Percentiles rank a stretch among this genome's conserved stretches.
Evolutionary conservation across 2,113 vertebrate species (phyloP).

Genomic region (Ovibos moschatus): DNA sequence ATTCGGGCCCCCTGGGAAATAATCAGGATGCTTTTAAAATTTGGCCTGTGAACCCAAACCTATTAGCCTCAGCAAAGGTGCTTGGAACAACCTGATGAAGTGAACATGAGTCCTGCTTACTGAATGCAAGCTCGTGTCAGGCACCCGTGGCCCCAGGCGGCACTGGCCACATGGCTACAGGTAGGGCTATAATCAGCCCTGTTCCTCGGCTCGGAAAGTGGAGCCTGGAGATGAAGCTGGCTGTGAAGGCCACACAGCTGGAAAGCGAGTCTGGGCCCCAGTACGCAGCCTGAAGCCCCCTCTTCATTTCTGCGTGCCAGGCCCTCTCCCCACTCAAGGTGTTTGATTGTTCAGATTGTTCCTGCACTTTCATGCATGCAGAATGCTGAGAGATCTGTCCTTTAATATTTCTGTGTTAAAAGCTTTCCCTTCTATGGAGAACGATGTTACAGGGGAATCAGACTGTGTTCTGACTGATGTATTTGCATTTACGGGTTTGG

Average conservation of each 20-base stretch:
- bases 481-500: neutral
- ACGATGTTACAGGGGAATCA: neutral
- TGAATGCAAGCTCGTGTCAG: rapidly evolving
- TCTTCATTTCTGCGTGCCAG: neutral
- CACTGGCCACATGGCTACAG: no score
- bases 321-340: neutral
- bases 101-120: neutral
- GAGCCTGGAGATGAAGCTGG: neutral
- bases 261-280: neutral
- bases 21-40: neutral
- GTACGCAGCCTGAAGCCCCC: rapidly evolving
- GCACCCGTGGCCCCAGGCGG: neutral
- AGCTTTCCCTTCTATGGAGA: neutral
- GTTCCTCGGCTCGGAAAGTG: neutral
- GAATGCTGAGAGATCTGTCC: neutral
- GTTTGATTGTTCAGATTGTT: neutral
- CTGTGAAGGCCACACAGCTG: neutral
- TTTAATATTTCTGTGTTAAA: neutral
- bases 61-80: neutral
- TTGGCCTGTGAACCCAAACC: neutral
- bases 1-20: neutral
- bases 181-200: neutral
- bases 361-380: neutral
- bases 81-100: neutral
- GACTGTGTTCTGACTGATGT: neutral